These are phyloP conservation scores for Pachydiplax longipennis DNA, from an alignment of 2,888 invertebrate species.

Conservation along the genomic window DNA sequence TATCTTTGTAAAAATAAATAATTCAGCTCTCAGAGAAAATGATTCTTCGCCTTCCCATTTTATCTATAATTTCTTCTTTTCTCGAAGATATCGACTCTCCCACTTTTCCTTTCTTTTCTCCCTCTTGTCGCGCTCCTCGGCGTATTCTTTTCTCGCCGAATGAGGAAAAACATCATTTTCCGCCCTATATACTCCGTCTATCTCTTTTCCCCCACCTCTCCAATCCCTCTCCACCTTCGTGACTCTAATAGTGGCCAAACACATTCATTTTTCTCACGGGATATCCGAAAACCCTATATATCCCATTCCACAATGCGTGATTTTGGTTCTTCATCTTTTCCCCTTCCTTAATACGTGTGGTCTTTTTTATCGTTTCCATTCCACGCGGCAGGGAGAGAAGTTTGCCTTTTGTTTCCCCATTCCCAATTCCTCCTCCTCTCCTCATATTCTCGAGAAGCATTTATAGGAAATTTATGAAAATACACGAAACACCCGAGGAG, in stretches of 20 bases:
- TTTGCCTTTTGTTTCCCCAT: not conserved
- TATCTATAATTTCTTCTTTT: not conserved
- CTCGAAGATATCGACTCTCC: not conserved
- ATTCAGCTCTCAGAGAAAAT: too few species aligned
- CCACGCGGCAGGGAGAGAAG: slow-evolving; percentile 15
- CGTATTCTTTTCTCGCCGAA: not conserved
- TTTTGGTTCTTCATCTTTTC: slow-evolving; percentile 10
- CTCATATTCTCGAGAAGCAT: not conserved
- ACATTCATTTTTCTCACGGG: slow-evolving; percentile 45
- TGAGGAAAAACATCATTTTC: not conserved
- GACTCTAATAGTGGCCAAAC: slow-evolving; percentile 33
- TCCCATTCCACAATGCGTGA: slow-evolving; percentile 42
- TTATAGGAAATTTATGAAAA: slow-evolving; percentile 41
- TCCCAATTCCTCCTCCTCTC: not conserved
- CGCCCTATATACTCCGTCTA: not conserved
- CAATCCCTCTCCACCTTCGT: not conserved
- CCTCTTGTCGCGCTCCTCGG: not conserved
- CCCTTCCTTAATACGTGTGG: not conserved
- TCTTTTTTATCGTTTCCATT: slow-evolving; percentile 28
- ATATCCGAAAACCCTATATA: slow-evolving; percentile 44
- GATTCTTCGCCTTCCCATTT: not conserved
- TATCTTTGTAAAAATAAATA: too few species aligned
- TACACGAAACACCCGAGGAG: slow-evolving; percentile 39
- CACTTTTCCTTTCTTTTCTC: not conserved
- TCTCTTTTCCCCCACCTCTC: not conserved